A percentile compares a stretch with the other conserved stretches of the same genome.
Conservation (phyloP, 2,113 vertebrate genomes). For the Xiphias gladius region DNA sequence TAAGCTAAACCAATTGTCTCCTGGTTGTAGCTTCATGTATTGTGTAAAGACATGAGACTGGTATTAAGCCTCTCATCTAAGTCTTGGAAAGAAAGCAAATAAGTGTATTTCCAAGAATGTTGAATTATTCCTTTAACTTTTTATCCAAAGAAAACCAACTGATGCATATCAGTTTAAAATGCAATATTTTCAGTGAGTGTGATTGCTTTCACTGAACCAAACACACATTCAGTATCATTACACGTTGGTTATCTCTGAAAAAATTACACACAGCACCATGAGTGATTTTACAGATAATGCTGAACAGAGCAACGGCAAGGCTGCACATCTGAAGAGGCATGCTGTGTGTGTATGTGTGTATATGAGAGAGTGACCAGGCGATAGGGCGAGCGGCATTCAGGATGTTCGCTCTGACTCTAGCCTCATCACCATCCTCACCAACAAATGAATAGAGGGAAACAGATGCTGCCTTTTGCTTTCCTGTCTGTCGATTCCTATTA, state of each 20-base stretch:
- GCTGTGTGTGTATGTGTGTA: conserved; percentile 1
- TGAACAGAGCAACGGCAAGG: background rate
- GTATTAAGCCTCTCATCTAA: background rate
- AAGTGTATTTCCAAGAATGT: background rate
- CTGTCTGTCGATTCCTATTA: conserved; percentile 59
- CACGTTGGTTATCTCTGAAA: background rate
- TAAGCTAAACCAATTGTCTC: background rate
- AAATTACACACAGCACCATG: background rate
- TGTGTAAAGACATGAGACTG: background rate
- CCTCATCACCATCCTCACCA: conserved; percentile 33
- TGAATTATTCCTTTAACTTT: background rate
- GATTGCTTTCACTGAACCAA: background rate
- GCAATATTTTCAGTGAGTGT: background rate
- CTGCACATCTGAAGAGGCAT: conserved; percentile 24
- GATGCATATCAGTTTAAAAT: background rate
- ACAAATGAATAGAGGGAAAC: conserved; percentile 77
- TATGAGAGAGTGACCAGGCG: background rate
- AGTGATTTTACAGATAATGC: conserved; percentile 27
- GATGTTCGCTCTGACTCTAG: conserved; percentile 52
- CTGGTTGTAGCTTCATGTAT: background rate
- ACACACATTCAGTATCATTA: background rate
- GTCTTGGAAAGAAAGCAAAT: background rate
- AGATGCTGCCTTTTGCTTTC: conserved; percentile 73
- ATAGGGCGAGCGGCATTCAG: conserved; percentile 23
- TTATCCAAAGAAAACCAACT: background rate